Base-by-base conservation (phyloP, 1,140 invertebrate species). In the Drosophila sp. region DNA sequence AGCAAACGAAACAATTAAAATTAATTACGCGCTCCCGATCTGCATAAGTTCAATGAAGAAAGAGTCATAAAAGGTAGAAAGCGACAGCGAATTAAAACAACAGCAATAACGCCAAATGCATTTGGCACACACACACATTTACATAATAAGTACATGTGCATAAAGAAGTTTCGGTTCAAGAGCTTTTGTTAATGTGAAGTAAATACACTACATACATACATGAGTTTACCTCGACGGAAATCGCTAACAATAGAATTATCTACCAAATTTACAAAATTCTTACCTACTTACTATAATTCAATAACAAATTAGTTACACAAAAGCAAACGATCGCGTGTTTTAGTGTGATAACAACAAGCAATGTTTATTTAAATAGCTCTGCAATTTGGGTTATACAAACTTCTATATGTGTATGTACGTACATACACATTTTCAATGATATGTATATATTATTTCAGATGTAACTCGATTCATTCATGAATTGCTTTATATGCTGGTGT, bases 41-140 rank as follows among this genome's bases (percentile, higher is more conserved):
- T 84, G 80, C 80, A 84, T 84, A 84, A 84, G 80, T 84, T 84
- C 80, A 84, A 80, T 77, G 80, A 83, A 77, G 82, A 64, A 76
- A 45, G 59, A 45, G 69, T 36, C 58, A 51, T 27, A 64, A 40
- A 64, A 43, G 50, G 65, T 56, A 81, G 50, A 56, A 45, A 51
- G 51, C 61, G 45, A 72, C 54, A 72, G 29, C 27, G 36, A 65
- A 51, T 58, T 34, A 65, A 32, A 57, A 43, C 32, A 48, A 58
- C 40, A 43, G 9, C 58, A 48, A n/a, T n/a, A n/a, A 78, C 45
- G 38, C 29, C 38, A 66, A 65, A 36, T 64, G 67, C 59, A 70
- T 69, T 61, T 51, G 27, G 13, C 58, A 43, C 11, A 34, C 21
- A 43, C 8, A 43, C 11, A 34, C 14, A 67, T 50, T 11, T 1